Conservation (phyloP, 2,113 vertebrate species). For the Trichomycterus rosablanca region DNA sequence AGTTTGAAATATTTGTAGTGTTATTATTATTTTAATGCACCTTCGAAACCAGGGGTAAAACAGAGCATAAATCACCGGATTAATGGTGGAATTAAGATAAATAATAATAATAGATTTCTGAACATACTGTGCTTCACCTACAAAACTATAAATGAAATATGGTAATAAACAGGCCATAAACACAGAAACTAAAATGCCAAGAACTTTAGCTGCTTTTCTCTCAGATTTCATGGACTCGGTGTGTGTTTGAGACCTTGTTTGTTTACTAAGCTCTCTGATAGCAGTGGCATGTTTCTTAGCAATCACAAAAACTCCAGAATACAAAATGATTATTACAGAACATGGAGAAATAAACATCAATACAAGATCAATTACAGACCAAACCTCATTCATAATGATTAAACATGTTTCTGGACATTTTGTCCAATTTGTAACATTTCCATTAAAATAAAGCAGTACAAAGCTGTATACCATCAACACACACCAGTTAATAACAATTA, state of each 20-base stretch:
- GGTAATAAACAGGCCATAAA: constrained; percentile 37
- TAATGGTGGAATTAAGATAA: constrained; percentile 43
- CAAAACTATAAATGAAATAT: constrained; percentile 19
- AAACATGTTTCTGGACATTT: too few species aligned
- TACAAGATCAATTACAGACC: too few species aligned
- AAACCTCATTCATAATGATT: too few species aligned
- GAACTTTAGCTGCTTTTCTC: constrained; percentile 39
- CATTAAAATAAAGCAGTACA: too few species aligned
- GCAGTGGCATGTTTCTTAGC: constrained; percentile 45
- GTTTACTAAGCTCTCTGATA: constrained; percentile 35
- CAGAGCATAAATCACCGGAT: constrained; percentile 45
- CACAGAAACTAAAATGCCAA: constrained; percentile 39
- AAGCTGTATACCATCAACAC: constrained; percentile 6
- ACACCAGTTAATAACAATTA: constrained; percentile 16
- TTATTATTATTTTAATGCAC: constrained; percentile 45
- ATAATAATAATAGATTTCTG: background rate
- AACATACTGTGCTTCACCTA: background rate
- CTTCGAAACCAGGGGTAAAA: constrained; percentile 50
- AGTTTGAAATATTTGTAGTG: constrained; percentile 20
- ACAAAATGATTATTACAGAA: too few species aligned
- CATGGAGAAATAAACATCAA: too few species aligned
- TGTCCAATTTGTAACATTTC: too few species aligned
- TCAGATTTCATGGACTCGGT: constrained; percentile 25
- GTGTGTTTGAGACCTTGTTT: background rate
- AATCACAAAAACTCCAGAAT: constrained; percentile 26